phyloP scores from a whole-genome alignment of 1,140 invertebrate species.

The Polypedilum pembai region DNA sequence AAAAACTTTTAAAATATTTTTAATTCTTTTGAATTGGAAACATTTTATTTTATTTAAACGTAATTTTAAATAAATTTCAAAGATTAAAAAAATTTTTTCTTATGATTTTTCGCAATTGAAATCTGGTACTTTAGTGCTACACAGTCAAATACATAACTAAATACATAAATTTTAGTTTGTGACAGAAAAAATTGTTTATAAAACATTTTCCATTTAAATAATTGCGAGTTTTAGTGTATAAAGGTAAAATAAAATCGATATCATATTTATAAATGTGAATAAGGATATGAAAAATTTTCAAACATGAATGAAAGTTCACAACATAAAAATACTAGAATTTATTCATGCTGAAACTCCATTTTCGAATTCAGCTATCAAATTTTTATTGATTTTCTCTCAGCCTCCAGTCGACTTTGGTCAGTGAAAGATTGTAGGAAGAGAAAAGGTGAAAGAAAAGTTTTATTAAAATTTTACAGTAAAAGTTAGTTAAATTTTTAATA shows the following conservation, averaged over 20 bases:
- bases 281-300: conserved; percentile 22
- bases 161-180: neutral
- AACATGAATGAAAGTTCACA: conserved; percentile 12
- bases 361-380: conserved; percentile 27
- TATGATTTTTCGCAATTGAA: too few species aligned
- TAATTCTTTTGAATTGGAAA: too few species aligned
- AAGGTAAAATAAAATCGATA: neutral
- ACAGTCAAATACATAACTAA: neutral
- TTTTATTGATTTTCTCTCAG: conserved; percentile 25
- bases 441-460: neutral
- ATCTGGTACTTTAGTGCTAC: too few species aligned
- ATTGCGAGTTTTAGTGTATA: conserved; percentile 31
- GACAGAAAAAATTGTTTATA: neutral
- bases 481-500: conserved; percentile 2
- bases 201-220: neutral
- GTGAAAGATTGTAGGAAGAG: conserved; percentile 4
- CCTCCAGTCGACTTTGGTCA: conserved; percentile 15
- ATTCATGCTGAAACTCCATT: conserved; percentile 24
- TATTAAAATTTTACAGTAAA: neutral
- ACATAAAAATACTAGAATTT: conserved; percentile 24
- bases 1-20: too few species aligned
- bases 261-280: conserved; percentile 36
- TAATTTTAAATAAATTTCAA: too few species aligned
- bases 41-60: too few species aligned
- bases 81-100: too few species aligned